A percentile compares a stretch with the other conserved stretches of the same genome.
Evolutionary conservation across 2,888 invertebrate genomes (phyloP).

Genomic region (Leucoma salicis): DNA sequence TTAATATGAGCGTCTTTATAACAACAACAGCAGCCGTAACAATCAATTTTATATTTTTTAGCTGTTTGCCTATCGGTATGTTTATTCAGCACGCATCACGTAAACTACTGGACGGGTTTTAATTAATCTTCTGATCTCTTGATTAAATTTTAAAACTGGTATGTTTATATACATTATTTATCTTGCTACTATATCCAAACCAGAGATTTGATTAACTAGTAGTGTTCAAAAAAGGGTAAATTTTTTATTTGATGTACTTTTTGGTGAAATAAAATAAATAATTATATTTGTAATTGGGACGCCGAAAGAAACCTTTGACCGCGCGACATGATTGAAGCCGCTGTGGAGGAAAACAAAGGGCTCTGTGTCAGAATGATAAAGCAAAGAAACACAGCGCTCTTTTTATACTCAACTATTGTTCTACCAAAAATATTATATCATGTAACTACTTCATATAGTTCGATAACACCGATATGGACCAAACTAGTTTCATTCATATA

Average conservation of each 20-base stretch:
- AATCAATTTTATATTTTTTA: too few relatives aligned
- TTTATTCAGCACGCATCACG: too few relatives aligned
- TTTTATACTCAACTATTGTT: constrained; percentile 65
- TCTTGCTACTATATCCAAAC: too few relatives aligned
- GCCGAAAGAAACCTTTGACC: constrained; percentile 48
- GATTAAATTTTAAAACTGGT: constrained; percentile 3
- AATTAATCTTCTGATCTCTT: too few relatives aligned
- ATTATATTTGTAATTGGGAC: constrained; percentile 33
- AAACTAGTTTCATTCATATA: constrained; percentile 21
- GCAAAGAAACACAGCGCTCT: constrained; percentile 61
- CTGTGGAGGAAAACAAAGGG: constrained; percentile 57
- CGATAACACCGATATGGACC: constrained; percentile 20
- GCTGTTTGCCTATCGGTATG: too few relatives aligned
- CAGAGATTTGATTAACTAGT: too few relatives aligned
- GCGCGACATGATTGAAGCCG: constrained; percentile 51
- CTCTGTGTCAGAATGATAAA: constrained; percentile 58
- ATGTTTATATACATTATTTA: too few relatives aligned
- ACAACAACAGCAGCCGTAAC: too few relatives aligned
- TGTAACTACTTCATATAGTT: constrained; percentile 29
- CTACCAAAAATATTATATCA: too few relatives aligned
- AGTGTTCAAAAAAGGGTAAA: too few relatives aligned
- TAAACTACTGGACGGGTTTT: too few relatives aligned
- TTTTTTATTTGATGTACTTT: neutral
- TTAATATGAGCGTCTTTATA: too few relatives aligned
- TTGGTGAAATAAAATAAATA: constrained; percentile 37